Percentiles rank a stretch among this genome's conserved stretches.
Conservation (phyloP, 2,888 invertebrate species). For the Cosmorhoe ocellata region DNA sequence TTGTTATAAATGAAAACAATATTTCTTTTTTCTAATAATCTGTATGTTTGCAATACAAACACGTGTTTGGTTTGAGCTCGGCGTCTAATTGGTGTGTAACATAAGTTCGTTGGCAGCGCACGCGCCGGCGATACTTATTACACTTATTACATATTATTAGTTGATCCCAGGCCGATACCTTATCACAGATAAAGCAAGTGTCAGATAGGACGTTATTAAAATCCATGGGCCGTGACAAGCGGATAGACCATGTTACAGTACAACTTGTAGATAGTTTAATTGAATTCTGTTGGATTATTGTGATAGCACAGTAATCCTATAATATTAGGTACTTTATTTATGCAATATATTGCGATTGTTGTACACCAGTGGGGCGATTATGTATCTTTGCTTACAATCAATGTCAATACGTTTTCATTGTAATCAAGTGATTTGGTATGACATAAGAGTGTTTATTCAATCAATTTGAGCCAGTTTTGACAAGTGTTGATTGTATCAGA, state of each 20-base stretch:
- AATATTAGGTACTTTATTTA: conserved; percentile 15
- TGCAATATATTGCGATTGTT: background rate
- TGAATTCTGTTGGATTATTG: conserved; percentile 21
- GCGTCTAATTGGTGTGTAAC: too few species aligned
- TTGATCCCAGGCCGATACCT: conserved; percentile 16
- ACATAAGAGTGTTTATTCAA: too few species aligned
- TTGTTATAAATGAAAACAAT: too few species aligned
- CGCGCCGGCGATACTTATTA: conserved; percentile 12
- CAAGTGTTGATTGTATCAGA: too few species aligned
- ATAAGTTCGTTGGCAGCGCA: background rate
- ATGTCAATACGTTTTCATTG: too few species aligned
- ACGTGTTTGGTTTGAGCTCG: too few species aligned
- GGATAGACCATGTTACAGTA: conserved; percentile 10
- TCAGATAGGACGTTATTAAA: conserved; percentile 36
- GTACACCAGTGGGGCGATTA: too few species aligned
- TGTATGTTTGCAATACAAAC: too few species aligned
- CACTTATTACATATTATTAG: conserved; percentile 22
- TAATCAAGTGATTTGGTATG: too few species aligned
- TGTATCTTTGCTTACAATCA: too few species aligned
- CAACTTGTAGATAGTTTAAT: conserved; percentile 20
- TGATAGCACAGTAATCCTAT: conserved; percentile 4
- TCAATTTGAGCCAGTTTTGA: too few species aligned
- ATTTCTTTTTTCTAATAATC: too few species aligned
- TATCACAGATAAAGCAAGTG: conserved; percentile 34
- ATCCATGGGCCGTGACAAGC: conserved; percentile 34